Conservation (phyloP, 2,888 invertebrate genomes). For the Phortica magna region DNA sequence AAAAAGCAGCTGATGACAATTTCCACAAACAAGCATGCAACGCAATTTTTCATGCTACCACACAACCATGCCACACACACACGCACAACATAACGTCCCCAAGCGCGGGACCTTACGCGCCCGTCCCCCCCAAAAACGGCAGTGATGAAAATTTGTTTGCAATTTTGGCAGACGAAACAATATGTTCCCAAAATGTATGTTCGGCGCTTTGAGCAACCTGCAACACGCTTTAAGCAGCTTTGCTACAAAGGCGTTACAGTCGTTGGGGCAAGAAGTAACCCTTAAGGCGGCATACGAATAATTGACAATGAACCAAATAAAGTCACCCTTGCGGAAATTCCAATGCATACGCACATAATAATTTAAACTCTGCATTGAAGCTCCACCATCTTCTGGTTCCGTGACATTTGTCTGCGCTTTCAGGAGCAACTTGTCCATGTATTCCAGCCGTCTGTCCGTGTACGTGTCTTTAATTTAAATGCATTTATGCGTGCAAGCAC, state of each 20-base stretch:
- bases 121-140: conserved; percentile 50
- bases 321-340: conserved; percentile 52
- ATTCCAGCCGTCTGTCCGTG: conserved; percentile 49
- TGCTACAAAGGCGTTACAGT: background rate
- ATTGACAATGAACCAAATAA: conserved; percentile 40
- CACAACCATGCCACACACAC: background rate
- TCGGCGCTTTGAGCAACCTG: conserved; percentile 34
- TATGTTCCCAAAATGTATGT: conserved; percentile 65
- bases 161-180: conserved; percentile 60
- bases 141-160: conserved; percentile 44
- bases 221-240: conserved; percentile 20
- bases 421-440: background rate
- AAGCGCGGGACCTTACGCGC: conserved; percentile 1
- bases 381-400: background rate
- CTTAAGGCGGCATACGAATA: conserved; percentile 37
- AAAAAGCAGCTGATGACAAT: conserved; percentile 62
- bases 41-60: conserved; percentile 15
- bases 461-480: conserved; percentile 66
- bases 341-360: conserved; percentile 56
- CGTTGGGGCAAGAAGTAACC: conserved; percentile 42
- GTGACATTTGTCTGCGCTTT: background rate
- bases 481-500: conserved; percentile 71
- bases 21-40: conserved; percentile 27
- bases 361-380: conserved; percentile 44
- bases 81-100: conserved; percentile 48